Evolutionary conservation across 2,113 vertebrate species (phyloP), one percentile per base, ranked within the genome.

Genomic region (Eurystomus gularis): DNA sequence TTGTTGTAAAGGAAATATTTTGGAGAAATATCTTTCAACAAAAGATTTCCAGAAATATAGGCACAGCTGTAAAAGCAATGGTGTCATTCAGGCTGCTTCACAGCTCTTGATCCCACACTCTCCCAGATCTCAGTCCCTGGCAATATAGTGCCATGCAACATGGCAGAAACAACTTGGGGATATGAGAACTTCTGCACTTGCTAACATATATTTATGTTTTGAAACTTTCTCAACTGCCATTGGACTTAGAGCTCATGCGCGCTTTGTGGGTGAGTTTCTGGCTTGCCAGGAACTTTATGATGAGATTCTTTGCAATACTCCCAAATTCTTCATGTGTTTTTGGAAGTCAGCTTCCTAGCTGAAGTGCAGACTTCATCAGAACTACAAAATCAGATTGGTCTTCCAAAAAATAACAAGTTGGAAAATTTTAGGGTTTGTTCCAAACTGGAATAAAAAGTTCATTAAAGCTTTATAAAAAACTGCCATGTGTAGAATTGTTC

Each of bases 41-140:
- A 55, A 73, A 91, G 44, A 42, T 54, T 61, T 35, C 69, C 9
- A 72, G 54, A 93, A 77, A 39, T 20, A 69, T 2, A 65, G 54
- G 39, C 49, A 82, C 15, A 57, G 61, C 24, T 85, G 33, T 42
- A 39, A 65, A 65, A 81, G 54, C 21, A 83, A 33, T 19, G 15
- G 13, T 48, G 60, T 42, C 35, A 39, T 17, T 60, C 33, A 69
- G 39, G 17, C 48, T 81, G 33, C 29, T 23, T 66, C 66, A n/a
- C 3, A 86, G 62, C 23, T 72, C 54, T 25, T 0, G 0, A 24
- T 4, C 11, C 46, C 3, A 1, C 28, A 52, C 16, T 28, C 69
- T 70, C 55, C 24, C 39, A 58, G 10, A 66, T 24, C 46, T 66
- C 68, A 57, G 69, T 5, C 35, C 11, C 23, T 52, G 48, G 29